These are phyloP conservation scores for Oppia nitens DNA, from an alignment of 1,140 invertebrate species.

Conservation along the genomic window DNA sequence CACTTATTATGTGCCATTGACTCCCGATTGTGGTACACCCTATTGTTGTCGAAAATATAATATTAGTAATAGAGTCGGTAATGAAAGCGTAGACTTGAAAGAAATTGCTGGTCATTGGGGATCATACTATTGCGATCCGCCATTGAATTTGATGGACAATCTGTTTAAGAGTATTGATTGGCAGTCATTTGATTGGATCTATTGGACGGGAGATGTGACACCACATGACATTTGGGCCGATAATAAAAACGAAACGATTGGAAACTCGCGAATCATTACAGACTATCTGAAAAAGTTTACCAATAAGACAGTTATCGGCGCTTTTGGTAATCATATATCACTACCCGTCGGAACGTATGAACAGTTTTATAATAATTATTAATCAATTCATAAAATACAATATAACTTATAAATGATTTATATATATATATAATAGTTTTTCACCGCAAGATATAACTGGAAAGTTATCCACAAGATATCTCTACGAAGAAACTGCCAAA, in stretches of 20 bases:
- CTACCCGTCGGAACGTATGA: conserved; percentile 81
- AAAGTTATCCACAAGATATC: conserved; percentile 68
- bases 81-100: conserved; percentile 61
- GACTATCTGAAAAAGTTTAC: conserved; percentile 64
- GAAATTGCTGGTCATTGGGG: too few relatives aligned
- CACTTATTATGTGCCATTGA: conserved; percentile 74
- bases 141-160: conserved; percentile 78
- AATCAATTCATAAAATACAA: too few relatives aligned
- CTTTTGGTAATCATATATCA: conserved; percentile 87
- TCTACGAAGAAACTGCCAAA: conserved; percentile 70
- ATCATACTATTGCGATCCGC: conserved; percentile 65
- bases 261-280: conserved; percentile 60
- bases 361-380: too few relatives aligned
- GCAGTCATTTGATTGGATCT: conserved; percentile 89
- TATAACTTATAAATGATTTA: too few relatives aligned
- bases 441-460: conserved; percentile 68
- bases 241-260: conserved; percentile 67
- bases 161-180: conserved; percentile 68
- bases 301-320: conserved; percentile 78
- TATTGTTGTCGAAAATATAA: conserved; percentile 58
- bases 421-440: conserved; percentile 64
- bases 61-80: conserved; percentile 34
- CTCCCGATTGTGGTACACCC: conserved; percentile 74
- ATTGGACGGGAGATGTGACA: conserved; percentile 92
- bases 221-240: conserved; percentile 96